Evolutionary conservation across 2,797 vertebrate genomes (phyloP).

Genomic region (Huso huso): DNA sequence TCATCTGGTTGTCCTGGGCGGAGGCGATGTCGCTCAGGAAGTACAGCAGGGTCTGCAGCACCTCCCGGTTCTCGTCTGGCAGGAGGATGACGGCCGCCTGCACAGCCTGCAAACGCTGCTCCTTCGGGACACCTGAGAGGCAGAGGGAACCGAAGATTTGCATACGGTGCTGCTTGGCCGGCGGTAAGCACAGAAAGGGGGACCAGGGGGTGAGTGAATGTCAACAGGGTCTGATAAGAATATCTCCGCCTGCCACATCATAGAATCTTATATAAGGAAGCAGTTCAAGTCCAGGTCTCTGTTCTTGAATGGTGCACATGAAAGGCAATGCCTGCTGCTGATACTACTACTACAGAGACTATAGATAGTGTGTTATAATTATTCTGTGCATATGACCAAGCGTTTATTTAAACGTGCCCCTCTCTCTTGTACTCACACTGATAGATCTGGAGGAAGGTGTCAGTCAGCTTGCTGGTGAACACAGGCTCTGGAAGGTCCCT

Average conservation of each 20-base stretch:
- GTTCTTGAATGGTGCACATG: background rate
- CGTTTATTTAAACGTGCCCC: too few species aligned
- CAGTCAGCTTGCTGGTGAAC: constrained; percentile 74
- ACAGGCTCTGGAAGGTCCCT: constrained; percentile 74
- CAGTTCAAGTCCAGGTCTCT: too few species aligned
- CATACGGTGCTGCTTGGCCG: too few species aligned
- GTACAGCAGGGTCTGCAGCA: constrained; percentile 75
- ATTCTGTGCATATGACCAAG: background rate
- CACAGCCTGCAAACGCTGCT: constrained; percentile 62
- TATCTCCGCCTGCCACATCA: too few species aligned
- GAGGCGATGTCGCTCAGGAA: constrained; percentile 77
- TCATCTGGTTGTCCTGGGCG: constrained; percentile 77
- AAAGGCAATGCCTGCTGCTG: background rate
- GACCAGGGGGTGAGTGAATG: too few species aligned
- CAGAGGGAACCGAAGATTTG: constrained; percentile 5
- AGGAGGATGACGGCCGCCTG: constrained; percentile 68
- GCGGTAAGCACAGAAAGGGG: too few species aligned
- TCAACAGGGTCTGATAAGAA: too few species aligned
- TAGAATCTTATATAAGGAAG: too few species aligned
- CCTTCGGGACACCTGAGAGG: constrained; percentile 61
- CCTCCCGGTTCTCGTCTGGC: constrained; percentile 75
- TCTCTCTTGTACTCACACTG: constrained; percentile 54
- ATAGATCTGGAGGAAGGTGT: constrained; percentile 77
- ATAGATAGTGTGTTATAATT: background rate
- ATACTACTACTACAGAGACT: background rate